Conservation (phyloP, 2,113 vertebrate species). For the Rostratula benghalensis region DNA sequence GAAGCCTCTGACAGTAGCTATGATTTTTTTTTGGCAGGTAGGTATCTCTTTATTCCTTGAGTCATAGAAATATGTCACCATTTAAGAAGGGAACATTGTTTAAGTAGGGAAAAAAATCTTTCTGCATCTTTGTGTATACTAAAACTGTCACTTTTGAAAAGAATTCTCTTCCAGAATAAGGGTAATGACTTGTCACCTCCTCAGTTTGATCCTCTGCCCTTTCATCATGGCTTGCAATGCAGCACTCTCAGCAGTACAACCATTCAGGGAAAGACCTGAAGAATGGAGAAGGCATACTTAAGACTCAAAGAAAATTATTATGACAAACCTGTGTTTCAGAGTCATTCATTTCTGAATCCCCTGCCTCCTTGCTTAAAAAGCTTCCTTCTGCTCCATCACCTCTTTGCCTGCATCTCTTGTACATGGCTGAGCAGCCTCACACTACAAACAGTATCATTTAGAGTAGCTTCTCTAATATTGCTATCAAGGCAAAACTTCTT, state of each 20-base stretch:
- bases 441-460: background rate
- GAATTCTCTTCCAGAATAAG: background rate
- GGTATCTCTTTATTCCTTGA: background rate
- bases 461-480: background rate
- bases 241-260: background rate
- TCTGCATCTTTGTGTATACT: background rate
- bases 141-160: background rate
- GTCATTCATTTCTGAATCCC: background rate
- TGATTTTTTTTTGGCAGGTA: conserved; percentile 52
- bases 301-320: background rate
- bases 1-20: conserved; percentile 28
- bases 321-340: background rate
- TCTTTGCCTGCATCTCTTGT: background rate
- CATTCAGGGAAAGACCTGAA: background rate
- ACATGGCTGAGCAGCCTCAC: background rate
- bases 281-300: background rate
- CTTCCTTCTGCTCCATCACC: background rate
- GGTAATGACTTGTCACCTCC: background rate
- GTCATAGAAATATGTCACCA: conserved; percentile 8
- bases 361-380: background rate
- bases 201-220: conserved; percentile 1
- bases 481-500: background rate
- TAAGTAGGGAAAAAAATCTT: background rate
- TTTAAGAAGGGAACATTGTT: background rate
- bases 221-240: background rate